Evolutionary conservation across 2,113 vertebrate genomes (phyloP), one percentile per base, ranked within the genome.

Genomic region (Athene noctua): DNA sequence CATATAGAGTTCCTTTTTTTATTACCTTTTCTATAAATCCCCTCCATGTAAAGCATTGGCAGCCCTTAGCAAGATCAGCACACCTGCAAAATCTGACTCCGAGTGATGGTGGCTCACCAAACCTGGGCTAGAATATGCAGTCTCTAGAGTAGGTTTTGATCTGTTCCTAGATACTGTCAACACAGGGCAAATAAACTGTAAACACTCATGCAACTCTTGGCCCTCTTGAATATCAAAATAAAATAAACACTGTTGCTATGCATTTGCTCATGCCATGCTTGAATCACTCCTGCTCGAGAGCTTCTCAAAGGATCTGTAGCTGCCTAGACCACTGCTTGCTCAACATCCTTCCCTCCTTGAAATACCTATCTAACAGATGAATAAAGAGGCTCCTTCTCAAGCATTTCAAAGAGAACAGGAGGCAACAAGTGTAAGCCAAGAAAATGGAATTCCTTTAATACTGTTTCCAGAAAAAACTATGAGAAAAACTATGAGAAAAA

Each of bases 201-300:
- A 96, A 80, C 84, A 72, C 40, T 91, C 88, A 0, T 34, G 40
- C 54, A 75, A 65, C 32, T 92, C 83, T n/a, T 71, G 40, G 14
- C 54, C 54, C 42, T 91, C 54, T 34, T 71, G 46, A 96, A 73
- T 57, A 58, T 57, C 51, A 86, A 84, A 96, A 89, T 78, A 86
- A 88, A 94, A 66, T 75, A 96, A 96, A 94, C 83, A 61, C 27
- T 8, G 66, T 91, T 93, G 94, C 92, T 96, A 88, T 54, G 84
- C 27, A 38, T 61, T 86, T 86, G 79, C 54, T 94, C 67, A 47
- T 63, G 86, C 71, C 91, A 86, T 66, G 59, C 40, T 78, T 91
- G 89, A 88, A 93, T 83, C 84, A 79, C 38, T 85, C 85, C 62
- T 10, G 0, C n/a, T 70, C 55, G 72, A 68, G 54, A 77, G 21